Base-by-base conservation (phyloP, 2,888 invertebrate species). In the Lochmaea capreae region DNA sequence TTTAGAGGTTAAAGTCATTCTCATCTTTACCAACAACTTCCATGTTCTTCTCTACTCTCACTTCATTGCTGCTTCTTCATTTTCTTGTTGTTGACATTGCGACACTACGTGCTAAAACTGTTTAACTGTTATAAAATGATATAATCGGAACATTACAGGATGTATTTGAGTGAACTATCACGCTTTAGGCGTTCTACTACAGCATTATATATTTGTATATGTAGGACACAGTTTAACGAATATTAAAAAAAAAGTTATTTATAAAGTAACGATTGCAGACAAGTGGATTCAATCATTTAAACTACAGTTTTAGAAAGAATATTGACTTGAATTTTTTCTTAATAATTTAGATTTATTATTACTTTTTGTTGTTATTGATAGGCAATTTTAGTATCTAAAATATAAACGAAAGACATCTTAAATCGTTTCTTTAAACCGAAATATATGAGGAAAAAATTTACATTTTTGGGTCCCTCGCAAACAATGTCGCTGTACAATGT, bases 1-100 rank as follows among this genome's bases (percentile, higher is more conserved):
- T 82, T 83, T 82, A 80, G 83, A 83, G 83, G 81, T 81, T 84
- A 80, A 83, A 83, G 83, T 81, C 81, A 81, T 82, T 81, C 81
- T 81, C 78, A 75, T 70, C 71, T 69, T 70, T 65, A 58, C 65
- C 22, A 61, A 66, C 66, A 62, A n/a, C 65, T 72, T 76, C 74
- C 70, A 76, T 79, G 78, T 77, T 76, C 75, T 80, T 77, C 18
- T 67, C 68, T 46, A 61, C 62, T 62, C 33, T 79, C 76, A 63
- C 62, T 63, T 33, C 59, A 59, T 8, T 8, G 62, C 61, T 63
- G 42, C 62, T 63, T 63, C 39, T 42, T 63, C 39, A 63, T 39
- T 63, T 43, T 42, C 42, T 63, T 63, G 42, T 9, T 73, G 76
- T 75, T 81, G 78, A 78, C 77, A 78, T 77, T 80, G 78, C 79